These are phyloP conservation scores for Conopomorpha cramerella DNA, from an alignment of 1,140 invertebrate species.

Conservation along the genomic window DNA sequence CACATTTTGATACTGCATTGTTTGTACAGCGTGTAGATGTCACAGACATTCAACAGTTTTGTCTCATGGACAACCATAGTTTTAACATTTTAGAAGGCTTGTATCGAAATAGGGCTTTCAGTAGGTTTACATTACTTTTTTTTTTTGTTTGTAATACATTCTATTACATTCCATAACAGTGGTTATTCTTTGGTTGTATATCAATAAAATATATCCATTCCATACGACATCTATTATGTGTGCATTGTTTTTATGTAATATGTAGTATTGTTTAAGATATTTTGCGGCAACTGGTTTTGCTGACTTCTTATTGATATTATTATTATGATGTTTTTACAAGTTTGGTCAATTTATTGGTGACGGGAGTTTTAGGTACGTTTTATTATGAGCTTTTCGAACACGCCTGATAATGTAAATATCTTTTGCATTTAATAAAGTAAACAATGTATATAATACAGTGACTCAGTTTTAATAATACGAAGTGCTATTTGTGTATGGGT, in stretches of 20 bases:
- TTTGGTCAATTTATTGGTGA: too few species aligned
- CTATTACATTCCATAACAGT: too few species aligned
- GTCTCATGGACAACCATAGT: constrained; percentile 23
- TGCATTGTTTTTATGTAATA: too few species aligned
- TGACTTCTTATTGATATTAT: too few species aligned
- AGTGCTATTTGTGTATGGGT: constrained; percentile 46
- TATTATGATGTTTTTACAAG: too few species aligned
- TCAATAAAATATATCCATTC: too few species aligned
- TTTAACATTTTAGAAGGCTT: constrained; percentile 20
- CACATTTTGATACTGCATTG: constrained; percentile 24
- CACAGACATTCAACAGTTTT: constrained; percentile 21
- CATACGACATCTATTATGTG: too few species aligned
- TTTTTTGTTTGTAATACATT: too few species aligned
- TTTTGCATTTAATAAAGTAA: constrained; percentile 35
- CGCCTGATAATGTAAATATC: constrained; percentile 48
- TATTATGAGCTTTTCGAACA: constrained; percentile 46
- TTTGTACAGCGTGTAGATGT: constrained; percentile 37
- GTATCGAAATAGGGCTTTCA: constrained; percentile 18
- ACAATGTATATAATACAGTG: constrained; percentile 38
- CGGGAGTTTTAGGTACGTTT: too few species aligned
- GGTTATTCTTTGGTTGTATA: too few species aligned
- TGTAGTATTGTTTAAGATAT: too few species aligned
- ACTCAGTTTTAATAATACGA: constrained; percentile 24
- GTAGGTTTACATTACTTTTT: constrained; percentile 15
- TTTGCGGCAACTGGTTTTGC: too few species aligned